A percentile compares a stretch with the other conserved stretches of the same genome.
Conservation (phyloP, 2,113 vertebrate genomes). For the Erythrocebus patas region DNA sequence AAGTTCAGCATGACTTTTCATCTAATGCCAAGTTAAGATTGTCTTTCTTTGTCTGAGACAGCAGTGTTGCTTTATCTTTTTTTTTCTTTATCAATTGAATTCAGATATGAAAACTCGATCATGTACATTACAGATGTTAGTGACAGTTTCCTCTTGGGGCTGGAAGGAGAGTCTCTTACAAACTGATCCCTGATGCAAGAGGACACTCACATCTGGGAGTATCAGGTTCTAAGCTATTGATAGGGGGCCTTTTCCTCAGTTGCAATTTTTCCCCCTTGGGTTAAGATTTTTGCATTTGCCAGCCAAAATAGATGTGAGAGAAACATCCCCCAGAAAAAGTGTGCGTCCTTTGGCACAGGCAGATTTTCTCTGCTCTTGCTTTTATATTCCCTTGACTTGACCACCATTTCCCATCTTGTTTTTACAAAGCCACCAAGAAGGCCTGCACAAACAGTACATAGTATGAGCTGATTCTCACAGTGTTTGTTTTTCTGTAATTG, state of each 20-base stretch:
- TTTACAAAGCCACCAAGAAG: not conserved
- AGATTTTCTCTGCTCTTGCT: not conserved
- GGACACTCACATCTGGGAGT: not conserved
- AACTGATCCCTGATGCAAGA: not conserved
- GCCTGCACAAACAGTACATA: fast-evolving
- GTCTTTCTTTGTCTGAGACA: not conserved
- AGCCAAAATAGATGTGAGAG: not conserved
- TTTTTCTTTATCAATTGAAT: not conserved
- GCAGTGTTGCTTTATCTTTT: not conserved
- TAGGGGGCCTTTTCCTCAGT: not conserved
- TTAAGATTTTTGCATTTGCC: not conserved
- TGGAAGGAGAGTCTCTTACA: not conserved
- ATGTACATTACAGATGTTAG: no score
- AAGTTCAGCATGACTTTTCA: no score
- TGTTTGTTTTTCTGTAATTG: not conserved
- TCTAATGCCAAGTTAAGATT: not conserved
- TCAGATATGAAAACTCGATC: not conserved
- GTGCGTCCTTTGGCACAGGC: not conserved
- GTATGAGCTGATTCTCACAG: not conserved
- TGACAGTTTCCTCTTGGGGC: no score
- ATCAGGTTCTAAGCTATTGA: fast-evolving
- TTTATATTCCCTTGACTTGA: not conserved
- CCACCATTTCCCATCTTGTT: not conserved
- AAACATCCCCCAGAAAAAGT: not conserved
- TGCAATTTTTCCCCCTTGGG: not conserved